phyloP scores from a whole-genome alignment of 2,797 vertebrate species.

The Rachycentron canadum region DNA sequence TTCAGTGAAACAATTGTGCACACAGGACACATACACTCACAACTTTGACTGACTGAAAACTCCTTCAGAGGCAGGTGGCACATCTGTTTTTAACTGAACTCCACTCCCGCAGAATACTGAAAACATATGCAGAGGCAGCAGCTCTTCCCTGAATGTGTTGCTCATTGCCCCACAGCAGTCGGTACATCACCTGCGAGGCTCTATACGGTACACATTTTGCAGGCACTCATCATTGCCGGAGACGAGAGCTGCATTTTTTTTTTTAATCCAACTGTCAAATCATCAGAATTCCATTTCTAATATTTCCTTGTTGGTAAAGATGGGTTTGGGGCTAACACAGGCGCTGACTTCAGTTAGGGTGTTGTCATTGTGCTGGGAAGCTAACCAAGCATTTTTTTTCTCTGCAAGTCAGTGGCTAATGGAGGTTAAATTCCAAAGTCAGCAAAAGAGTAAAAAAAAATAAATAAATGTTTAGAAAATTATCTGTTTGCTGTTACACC shows the following conservation, averaged over 20 bases:
- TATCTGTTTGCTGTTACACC: constrained; percentile 39
- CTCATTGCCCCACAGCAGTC: constrained; percentile 48
- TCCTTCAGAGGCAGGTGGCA: constrained; percentile 41
- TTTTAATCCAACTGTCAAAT: constrained; percentile 62
- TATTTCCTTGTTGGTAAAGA: constrained; percentile 50
- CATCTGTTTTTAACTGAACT: constrained; percentile 52
- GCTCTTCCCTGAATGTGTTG: constrained; percentile 46
- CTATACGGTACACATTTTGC: constrained; percentile 42
- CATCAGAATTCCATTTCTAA: constrained; percentile 64
- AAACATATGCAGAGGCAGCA: constrained; percentile 66
- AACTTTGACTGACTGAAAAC: constrained; percentile 45
- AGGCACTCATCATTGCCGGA: constrained; percentile 35
- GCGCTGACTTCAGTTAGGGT: constrained; percentile 45
- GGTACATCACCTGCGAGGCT: constrained; percentile 42
- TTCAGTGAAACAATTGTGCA: constrained; percentile 32
- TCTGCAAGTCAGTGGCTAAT: constrained; percentile 31
- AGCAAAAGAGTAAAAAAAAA: constrained; percentile 56
- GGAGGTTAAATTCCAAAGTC: constrained; percentile 59
- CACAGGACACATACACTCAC: constrained; percentile 23
- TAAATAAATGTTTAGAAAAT: constrained; percentile 39
- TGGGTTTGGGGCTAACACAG: constrained; percentile 35
- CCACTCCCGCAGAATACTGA: constrained; percentile 54
- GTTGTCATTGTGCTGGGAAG: constrained; percentile 57
- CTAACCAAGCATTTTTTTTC: constrained; percentile 58
- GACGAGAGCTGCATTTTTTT: constrained; percentile 21